These are phyloP conservation scores for Pachliopta kotzebuea DNA, from an alignment of 2,888 invertebrate genomes.

Conservation along the genomic window DNA sequence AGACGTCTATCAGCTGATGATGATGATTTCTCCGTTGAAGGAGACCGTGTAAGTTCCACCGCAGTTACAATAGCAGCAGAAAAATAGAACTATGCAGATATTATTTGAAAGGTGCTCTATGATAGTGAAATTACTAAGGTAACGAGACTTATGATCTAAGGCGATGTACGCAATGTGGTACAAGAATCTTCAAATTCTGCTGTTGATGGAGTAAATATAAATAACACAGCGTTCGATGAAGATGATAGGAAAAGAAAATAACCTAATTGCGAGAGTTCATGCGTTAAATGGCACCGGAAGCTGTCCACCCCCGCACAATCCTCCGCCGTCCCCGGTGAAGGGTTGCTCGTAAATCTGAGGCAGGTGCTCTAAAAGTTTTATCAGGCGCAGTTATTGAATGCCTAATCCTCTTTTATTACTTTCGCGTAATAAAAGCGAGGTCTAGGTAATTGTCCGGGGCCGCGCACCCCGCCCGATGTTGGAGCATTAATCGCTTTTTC, in stretches of 20 bases:
- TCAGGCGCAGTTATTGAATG: conserved; percentile 65
- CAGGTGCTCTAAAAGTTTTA: conserved; percentile 54
- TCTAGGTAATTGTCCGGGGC: conserved; percentile 49
- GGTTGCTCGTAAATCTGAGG: conserved; percentile 56
- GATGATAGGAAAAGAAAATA: conserved; percentile 16
- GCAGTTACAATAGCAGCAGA: no score
- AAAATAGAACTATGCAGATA: no score
- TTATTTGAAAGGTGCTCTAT: no score
- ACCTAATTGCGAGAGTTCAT: conserved; percentile 11
- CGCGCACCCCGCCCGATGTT: conserved; percentile 40
- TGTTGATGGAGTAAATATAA: no score
- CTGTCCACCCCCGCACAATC: conserved; percentile 10
- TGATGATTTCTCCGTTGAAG: no score
- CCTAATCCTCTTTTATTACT: conserved; percentile 66
- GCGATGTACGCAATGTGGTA: no score
- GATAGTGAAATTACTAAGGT: no score
- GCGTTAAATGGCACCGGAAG: conserved; percentile 26
- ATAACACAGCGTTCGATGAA: no score
- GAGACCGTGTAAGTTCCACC: no score
- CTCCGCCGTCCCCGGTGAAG: conserved; percentile 39
- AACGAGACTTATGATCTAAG: no score
- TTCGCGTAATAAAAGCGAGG: conserved; percentile 49
- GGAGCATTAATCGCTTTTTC: conserved; percentile 41
- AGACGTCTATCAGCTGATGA: no score
- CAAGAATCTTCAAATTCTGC: no score